Percentiles rank a stretch among this genome's conserved stretches.
These are phyloP conservation scores for Tragelaphus scriptus DNA, from an alignment of 2,113 vertebrate genomes.

Conservation along the genomic window DNA sequence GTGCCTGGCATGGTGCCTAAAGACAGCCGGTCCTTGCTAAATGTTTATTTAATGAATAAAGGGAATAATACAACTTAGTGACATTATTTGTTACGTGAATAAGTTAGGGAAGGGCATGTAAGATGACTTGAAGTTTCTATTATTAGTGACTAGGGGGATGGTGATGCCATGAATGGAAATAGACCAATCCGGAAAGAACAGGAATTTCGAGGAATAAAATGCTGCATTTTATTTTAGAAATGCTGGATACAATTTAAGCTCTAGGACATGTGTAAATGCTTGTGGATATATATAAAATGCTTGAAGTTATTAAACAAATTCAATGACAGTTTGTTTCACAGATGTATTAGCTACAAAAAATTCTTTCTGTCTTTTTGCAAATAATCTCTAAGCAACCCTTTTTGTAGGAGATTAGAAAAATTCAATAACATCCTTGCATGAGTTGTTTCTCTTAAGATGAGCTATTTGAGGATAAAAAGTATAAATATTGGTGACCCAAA, in stretches of 20 bases:
- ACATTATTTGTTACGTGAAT: constrained; percentile 13
- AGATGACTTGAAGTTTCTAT: constrained; percentile 20
- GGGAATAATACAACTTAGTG: background rate
- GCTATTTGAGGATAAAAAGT: background rate
- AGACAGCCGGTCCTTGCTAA: background rate
- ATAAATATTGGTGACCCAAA: background rate
- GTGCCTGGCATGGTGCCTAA: background rate
- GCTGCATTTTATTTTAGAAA: background rate
- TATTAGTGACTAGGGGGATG: background rate
- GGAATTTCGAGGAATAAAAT: background rate
- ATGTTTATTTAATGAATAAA: constrained; percentile 1
- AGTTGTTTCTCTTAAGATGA: background rate
- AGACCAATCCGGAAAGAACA: background rate
- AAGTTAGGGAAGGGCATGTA: background rate
- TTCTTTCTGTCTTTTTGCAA: background rate
- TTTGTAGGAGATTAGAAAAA: background rate
- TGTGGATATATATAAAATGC: background rate
- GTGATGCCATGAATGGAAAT: background rate
- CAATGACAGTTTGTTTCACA: background rate
- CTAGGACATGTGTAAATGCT: background rate
- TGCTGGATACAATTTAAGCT: background rate
- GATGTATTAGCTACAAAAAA: background rate
- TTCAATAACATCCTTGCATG: background rate
- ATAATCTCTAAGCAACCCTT: background rate
- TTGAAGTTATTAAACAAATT: background rate